Evolutionary conservation across 2,113 vertebrate genomes (phyloP).

Genomic region (Siphamia tubifer): DNA sequence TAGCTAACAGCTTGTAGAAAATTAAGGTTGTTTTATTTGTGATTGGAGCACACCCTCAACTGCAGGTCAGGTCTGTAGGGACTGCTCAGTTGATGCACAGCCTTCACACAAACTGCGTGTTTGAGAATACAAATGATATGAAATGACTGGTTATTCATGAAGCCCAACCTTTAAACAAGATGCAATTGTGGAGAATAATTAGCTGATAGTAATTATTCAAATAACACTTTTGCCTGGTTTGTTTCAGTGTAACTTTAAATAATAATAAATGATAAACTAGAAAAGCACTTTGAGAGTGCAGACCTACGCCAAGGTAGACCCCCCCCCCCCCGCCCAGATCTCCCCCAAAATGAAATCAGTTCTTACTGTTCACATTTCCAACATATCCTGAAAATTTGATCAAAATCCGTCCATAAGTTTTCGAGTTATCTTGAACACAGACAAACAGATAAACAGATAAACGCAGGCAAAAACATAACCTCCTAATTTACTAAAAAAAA

Average conservation of each 20-base stretch:
- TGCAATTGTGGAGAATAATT: slow-evolving; percentile 14
- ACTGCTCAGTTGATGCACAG: background rate
- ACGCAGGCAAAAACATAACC: no score
- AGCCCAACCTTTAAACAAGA: slow-evolving; percentile 13
- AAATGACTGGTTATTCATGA: background rate
- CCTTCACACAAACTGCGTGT: slow-evolving; percentile 4
- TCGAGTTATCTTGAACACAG: no score
- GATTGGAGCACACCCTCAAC: slow-evolving; percentile 4
- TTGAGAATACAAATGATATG: slow-evolving; percentile 12
- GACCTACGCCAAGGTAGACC: no score
- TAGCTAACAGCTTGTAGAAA: slow-evolving; percentile 5
- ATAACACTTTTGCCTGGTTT: background rate
- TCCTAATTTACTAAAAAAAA: no score
- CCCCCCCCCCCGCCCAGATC: no score
- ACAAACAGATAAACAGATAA: no score
- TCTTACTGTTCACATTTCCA: no score
- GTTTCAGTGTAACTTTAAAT: background rate
- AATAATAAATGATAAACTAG: background rate
- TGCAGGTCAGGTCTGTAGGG: slow-evolving; percentile 21
- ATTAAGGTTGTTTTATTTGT: slow-evolving; percentile 19
- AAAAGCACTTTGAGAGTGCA: no score
- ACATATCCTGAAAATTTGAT: no score
- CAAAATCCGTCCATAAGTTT: no score
- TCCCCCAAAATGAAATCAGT: no score
- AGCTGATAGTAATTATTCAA: background rate